Percentiles rank a stretch among this genome's conserved stretches.
These are phyloP conservation scores for Heliothis subflexa DNA, from an alignment of 1,140 invertebrate genomes.

Conservation along the genomic window DNA sequence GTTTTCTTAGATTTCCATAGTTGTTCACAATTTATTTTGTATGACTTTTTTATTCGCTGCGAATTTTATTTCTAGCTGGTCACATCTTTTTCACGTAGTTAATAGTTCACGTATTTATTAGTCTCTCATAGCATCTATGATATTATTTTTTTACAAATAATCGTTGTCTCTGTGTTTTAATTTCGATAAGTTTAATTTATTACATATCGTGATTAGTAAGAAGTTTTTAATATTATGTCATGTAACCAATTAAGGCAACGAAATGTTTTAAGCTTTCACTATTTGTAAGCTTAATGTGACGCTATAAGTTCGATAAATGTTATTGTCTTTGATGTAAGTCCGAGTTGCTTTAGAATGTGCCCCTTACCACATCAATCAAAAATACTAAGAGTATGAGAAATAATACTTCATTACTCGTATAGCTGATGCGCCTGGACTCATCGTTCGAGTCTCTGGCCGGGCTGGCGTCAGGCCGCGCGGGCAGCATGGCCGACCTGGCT, in stretches of 20 bases:
- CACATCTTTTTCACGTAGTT: constrained; percentile 12
- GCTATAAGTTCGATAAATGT: not conserved
- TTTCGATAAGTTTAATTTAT: not conserved
- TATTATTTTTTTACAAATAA: constrained; percentile 1
- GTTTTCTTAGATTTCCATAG: not conserved
- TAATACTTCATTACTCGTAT: constrained; percentile 2
- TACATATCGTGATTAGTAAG: not conserved
- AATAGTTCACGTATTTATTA: not conserved
- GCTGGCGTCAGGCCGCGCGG: constrained; percentile 89
- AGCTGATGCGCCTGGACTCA: constrained; percentile 93
- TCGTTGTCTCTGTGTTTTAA: not conserved
- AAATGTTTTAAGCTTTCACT: constrained; percentile 3
- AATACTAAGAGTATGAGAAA: no score
- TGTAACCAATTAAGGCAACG: not conserved
- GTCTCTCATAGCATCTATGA: not conserved
- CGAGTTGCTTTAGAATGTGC: not conserved
- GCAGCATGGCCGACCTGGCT: constrained; percentile 93
- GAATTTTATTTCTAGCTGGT: not conserved
- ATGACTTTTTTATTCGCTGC: not conserved
- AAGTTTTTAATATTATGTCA: not conserved
- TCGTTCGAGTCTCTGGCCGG: constrained; percentile 91
- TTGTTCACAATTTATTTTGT: not conserved
- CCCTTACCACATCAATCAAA: not conserved
- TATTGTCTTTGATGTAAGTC: not conserved
- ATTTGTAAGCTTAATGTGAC: constrained; percentile 5